Conservation (phyloP, 2,113 vertebrate genomes). For the Catharus fuscescens region DNA sequence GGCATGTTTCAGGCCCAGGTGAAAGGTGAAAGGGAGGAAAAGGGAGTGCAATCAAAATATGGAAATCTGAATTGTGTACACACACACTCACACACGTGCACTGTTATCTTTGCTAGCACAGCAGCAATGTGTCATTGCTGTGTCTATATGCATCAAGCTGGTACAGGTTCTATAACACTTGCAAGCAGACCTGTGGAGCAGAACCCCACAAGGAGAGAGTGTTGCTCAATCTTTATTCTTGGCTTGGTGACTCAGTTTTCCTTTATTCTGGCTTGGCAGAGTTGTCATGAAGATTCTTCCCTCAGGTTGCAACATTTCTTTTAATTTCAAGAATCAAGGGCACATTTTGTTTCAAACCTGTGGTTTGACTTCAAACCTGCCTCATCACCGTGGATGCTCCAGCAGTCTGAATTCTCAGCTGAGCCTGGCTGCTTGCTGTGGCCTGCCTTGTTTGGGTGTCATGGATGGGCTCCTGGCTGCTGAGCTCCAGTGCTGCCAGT, state of each 20-base stretch:
- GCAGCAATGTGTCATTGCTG: background rate
- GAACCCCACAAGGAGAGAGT: background rate
- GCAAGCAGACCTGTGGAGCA: background rate
- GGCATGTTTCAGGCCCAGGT: background rate
- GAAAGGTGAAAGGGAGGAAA: background rate
- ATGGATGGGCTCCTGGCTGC: background rate
- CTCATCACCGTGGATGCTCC: background rate
- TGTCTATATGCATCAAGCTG: background rate
- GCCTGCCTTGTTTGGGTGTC: background rate
- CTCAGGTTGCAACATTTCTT: background rate
- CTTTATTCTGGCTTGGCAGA: background rate
- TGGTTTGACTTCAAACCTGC: background rate
- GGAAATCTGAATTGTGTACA: background rate
- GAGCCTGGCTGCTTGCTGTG: background rate
- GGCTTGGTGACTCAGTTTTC: background rate
- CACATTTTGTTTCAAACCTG: background rate
- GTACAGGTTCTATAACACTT: background rate
- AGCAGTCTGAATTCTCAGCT: background rate
- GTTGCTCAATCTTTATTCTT: background rate
- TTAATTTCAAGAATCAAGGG: background rate
- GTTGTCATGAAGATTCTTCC: background rate
- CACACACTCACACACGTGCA: background rate
- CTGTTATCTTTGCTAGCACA: background rate
- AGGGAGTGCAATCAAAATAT: background rate
- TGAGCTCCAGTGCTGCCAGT: background rate